These are phyloP conservation scores for Drosophila maculinotata DNA, from an alignment of 2,888 invertebrate genomes.

Conservation along the genomic window DNA sequence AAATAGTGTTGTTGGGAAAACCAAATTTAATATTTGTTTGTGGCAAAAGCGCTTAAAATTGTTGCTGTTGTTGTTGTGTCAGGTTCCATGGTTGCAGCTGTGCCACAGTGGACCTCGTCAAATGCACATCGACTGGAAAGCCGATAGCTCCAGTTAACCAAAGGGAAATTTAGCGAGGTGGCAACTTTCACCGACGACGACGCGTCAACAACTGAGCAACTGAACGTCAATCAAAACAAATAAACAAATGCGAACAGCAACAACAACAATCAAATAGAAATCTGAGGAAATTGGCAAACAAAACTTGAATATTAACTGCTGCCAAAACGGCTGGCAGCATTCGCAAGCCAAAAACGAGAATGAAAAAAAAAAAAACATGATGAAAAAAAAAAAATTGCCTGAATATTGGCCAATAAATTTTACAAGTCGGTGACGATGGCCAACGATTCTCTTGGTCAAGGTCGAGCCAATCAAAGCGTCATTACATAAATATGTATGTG, in stretches of 20 bases:
- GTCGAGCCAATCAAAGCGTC: constrained; percentile 72
- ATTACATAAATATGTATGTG: constrained; percentile 46
- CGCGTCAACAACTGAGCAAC: constrained; percentile 54
- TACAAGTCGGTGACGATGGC: constrained; percentile 74
- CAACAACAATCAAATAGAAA: constrained; percentile 34
- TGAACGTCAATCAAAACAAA: constrained; percentile 66
- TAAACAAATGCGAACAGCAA: constrained; percentile 43
- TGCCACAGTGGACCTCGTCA: background rate
- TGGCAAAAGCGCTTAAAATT: background rate
- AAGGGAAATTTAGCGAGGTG: constrained; percentile 3
- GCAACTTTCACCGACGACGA: constrained; percentile 54
- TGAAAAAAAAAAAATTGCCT: constrained; percentile 39
- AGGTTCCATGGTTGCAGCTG: background rate
- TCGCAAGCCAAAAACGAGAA: constrained; percentile 31
- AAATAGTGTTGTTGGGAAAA: background rate
- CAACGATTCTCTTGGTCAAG: constrained; percentile 61
- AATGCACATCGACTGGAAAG: background rate
- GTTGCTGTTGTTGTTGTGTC: background rate
- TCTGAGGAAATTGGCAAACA: constrained; percentile 69
- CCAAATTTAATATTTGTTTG: background rate
- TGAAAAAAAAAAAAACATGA: constrained; percentile 15
- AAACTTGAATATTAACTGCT: constrained; percentile 79
- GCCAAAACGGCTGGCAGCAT: constrained; percentile 66
- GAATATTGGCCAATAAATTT: constrained; percentile 81
- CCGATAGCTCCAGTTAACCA: constrained; percentile 21